A percentile compares a stretch with the other conserved stretches of the same genome.
Evolutionary conservation across 2,888 invertebrate genomes (phyloP).

Genomic region (Mellilla xanthometata): DNA sequence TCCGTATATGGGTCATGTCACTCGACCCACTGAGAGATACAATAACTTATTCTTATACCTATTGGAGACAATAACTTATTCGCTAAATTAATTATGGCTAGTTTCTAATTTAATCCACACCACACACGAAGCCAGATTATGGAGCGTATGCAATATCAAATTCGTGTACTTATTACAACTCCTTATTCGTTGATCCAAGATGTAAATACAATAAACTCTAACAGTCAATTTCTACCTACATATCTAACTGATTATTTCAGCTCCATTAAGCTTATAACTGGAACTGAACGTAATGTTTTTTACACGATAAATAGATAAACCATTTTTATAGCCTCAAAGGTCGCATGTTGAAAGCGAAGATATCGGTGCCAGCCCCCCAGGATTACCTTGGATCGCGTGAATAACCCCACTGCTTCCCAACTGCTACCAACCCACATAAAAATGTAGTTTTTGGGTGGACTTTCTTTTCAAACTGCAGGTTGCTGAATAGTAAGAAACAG

Average conservation of each 20-base stretch:
- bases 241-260: constrained; percentile 2
- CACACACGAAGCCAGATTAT: too few species aligned
- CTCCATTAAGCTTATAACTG: constrained; percentile 1
- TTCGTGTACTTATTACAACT: too few species aligned
- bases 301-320: constrained; percentile 24
- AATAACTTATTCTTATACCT: too few species aligned
- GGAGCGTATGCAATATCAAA: too few species aligned
- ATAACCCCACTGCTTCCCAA: constrained; percentile 38
- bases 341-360: constrained; percentile 66
- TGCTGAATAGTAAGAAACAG: too few species aligned
- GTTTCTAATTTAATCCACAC: too few species aligned
- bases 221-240: neutral
- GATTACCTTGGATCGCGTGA: constrained; percentile 67
- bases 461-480: constrained; percentile 18
- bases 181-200: neutral
- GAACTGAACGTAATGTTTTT: constrained; percentile 15
- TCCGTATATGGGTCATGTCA: too few species aligned
- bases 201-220: neutral
- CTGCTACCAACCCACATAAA: constrained; percentile 25
- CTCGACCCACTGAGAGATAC: too few species aligned
- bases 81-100: too few species aligned
- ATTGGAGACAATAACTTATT: too few species aligned
- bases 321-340: constrained; percentile 56
- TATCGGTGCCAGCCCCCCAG: constrained; percentile 65
- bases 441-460: constrained; percentile 27